Percentiles rank a stretch among this genome's conserved stretches.
phyloP scores from a whole-genome alignment of 2,888 invertebrate genomes.

The Helleia helle region DNA sequence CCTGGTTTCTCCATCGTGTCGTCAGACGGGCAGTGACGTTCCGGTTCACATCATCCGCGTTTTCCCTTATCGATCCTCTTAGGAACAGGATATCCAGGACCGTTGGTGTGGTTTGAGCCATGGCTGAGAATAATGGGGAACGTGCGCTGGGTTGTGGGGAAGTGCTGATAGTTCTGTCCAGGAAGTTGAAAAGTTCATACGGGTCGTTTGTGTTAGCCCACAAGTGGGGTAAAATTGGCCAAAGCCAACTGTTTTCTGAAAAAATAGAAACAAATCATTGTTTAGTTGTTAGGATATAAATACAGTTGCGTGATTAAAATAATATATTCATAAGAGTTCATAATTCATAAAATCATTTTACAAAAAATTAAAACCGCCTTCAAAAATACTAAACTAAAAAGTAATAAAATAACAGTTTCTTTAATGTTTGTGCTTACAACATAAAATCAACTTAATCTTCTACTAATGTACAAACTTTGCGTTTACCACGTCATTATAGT shows the following conservation, averaged over 20 bases:
- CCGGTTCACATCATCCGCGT: conserved; percentile 79
- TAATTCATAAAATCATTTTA: no score
- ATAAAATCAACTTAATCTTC: no score
- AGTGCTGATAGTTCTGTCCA: conserved; percentile 50
- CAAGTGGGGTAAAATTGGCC: conserved; percentile 76
- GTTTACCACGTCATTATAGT: no score
- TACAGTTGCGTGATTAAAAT: no score
- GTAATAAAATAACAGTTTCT: no score
- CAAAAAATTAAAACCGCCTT: no score
- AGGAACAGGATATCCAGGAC: conserved; percentile 76
- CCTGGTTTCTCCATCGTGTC: conserved; percentile 77
- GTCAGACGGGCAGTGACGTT: conserved; percentile 80
- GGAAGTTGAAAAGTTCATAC: conserved; percentile 44
- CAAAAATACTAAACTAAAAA: no score
- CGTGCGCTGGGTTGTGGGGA: conserved; percentile 52
- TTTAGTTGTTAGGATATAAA: no score
- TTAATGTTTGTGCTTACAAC: no score
- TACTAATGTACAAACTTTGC: no score
- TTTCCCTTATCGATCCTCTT: conserved; percentile 75
- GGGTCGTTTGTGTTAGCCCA: conserved; percentile 76
- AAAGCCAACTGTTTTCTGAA: conserved; percentile 75
- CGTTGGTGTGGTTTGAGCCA: conserved; percentile 83
- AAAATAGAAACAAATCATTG: no score
- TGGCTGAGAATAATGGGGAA: conserved; percentile 76
- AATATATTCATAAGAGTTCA: no score